Evolutionary conservation across 2,888 invertebrate species (phyloP).

Genomic region (Tachina fera): DNA sequence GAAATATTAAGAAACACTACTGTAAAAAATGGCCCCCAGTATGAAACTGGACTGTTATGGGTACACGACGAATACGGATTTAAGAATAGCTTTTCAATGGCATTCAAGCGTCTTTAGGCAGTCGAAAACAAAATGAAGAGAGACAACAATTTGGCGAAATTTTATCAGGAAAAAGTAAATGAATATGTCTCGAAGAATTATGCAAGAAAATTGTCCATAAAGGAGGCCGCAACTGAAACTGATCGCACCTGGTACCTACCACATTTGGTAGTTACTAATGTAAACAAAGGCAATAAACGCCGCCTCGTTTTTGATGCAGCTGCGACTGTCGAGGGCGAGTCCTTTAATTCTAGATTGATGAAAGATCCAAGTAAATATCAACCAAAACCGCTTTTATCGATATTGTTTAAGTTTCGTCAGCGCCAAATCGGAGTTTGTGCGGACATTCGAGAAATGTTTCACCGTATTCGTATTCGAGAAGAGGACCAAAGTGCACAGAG

Average conservation of each 20-base stretch:
- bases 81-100: slow-evolving; percentile 32
- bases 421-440: slow-evolving; percentile 35
- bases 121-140: slow-evolving; percentile 41
- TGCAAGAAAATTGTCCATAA: no score
- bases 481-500: no score
- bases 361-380: slow-evolving; percentile 55
- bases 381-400: slow-evolving; percentile 49
- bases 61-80: slow-evolving; percentile 5
- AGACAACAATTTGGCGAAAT: neutral
- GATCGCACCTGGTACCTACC: no score
- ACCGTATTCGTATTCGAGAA: slow-evolving; percentile 28
- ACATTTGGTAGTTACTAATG: no score
- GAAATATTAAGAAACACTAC: no score
- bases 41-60: slow-evolving; percentile 39
- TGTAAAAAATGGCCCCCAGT: no score
- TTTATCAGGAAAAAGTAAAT: slow-evolving; percentile 4
- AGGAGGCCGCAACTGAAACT: no score
- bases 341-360: slow-evolving; percentile 52
- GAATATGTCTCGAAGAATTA: slow-evolving; percentile 13
- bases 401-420: slow-evolving; percentile 32
- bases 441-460: no score
- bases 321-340: slow-evolving; percentile 32
- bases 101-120: neutral
- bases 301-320: slow-evolving; percentile 58
- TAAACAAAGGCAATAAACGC: slow-evolving; percentile 2